Base-by-base conservation (phyloP, 2,113 vertebrate genomes). In the Cyphomyrus discorhynchus region DNA sequence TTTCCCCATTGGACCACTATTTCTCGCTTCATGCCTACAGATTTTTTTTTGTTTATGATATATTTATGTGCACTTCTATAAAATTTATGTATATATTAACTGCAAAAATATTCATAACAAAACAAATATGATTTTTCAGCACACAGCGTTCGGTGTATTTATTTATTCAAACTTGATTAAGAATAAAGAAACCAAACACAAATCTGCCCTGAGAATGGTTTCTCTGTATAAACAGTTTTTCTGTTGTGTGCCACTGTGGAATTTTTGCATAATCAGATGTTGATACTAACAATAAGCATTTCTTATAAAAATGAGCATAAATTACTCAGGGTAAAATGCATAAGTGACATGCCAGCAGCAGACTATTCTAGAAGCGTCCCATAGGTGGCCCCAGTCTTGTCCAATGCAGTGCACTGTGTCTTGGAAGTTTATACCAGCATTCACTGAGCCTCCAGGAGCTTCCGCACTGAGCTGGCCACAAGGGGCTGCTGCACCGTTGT, bases 401-500 rank as follows among this genome's bases (percentile, higher is more conserved):
- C 24, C n/a, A 66, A 66, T 27, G 62, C 58, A 11, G n/a, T 45
- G 42, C 80, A 45, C 80, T 5, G 45, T 24, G 80, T n/a, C 80
- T 45, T 19, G 19, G 77, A 82, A 45, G 31, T 35, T 56, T 46
- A 13, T n/a, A 74, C 35, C 45, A 88, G 21, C 42, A 45, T 39
- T 47, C 15, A 4, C 21, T 70, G 39, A 49, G n/a, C 45, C 45
- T 49, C 50, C n/a, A 49, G 45, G 46, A 46, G 42, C 42, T 49
- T 70, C 80, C 13, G 35, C 11, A 56, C 2, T 42, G 42, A 84
- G 42, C 27, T 86, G 89, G 56, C 89, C 89, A 89, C 83, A 66
- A 89, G 89, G 58, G 89, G 83, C 56, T 86, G 89, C 89, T 89
- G 45, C 88, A 80, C 13, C n/a, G 31, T 89, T 49, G 10, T 39